These are phyloP conservation scores for Calameuta pallipes DNA, from an alignment of 2,888 invertebrate genomes.

Conservation along the genomic window DNA sequence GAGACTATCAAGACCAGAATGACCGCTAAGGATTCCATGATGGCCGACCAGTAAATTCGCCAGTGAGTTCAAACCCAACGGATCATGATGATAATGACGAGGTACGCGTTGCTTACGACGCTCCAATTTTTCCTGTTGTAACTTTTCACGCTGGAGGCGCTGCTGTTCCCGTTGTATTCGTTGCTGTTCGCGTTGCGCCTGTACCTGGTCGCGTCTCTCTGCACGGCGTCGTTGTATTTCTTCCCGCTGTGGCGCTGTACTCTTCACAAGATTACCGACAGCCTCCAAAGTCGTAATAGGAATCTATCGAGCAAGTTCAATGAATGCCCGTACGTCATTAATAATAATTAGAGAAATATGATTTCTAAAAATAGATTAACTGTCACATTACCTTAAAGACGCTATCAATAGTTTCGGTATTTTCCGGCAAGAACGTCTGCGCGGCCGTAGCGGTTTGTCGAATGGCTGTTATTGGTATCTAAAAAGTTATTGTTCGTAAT, in stretches of 20 bases:
- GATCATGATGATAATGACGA: slow-evolving; percentile 34
- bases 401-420: slow-evolving; percentile 46
- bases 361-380: background rate
- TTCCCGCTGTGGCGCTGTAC: slow-evolving; percentile 36
- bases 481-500: slow-evolving; percentile 12
- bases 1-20: slow-evolving; percentile 7
- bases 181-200: slow-evolving; percentile 20
- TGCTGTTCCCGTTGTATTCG: slow-evolving; percentile 16
- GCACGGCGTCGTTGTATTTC: slow-evolving; percentile 33
- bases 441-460: slow-evolving; percentile 51
- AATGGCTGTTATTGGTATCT: slow-evolving; percentile 59
- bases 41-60: slow-evolving; percentile 37
- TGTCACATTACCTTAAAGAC: slow-evolving; percentile 46
- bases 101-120: slow-evolving; percentile 25
- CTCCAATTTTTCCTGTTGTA: slow-evolving; percentile 21
- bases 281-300: slow-evolving; percentile 57
- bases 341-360: background rate
- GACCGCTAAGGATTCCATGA: slow-evolving; percentile 22
- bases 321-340: background rate
- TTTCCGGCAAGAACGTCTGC: slow-evolving; percentile 49
- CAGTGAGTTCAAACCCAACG: slow-evolving; percentile 43
- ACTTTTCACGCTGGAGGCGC: slow-evolving; percentile 14
- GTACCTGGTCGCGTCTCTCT: slow-evolving; percentile 33
- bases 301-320: slow-evolving; percentile 38
- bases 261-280: slow-evolving; percentile 50